Conservation (phyloP, 2,797 vertebrate genomes). For the Peromyscus aztecus region DNA sequence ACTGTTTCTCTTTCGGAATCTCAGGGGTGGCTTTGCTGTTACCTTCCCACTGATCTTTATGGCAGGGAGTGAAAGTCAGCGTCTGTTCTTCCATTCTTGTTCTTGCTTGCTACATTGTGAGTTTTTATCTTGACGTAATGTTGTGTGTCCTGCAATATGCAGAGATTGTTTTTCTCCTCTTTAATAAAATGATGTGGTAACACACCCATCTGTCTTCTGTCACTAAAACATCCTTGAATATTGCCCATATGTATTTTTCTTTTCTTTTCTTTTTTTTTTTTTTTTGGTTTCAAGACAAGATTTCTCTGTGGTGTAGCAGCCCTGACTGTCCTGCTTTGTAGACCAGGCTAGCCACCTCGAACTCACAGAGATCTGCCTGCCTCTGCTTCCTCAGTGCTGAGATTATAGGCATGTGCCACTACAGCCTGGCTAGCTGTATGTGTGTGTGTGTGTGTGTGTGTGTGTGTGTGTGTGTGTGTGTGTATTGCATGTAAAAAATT, state of each 20-base stretch:
- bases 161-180: slow-evolving; percentile 18
- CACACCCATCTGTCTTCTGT: not conserved
- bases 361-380: not conserved
- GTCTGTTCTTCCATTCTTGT: not conserved
- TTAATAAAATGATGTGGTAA: slow-evolving; percentile 40
- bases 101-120: not conserved
- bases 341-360: not conserved
- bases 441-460: no score
- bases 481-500: not conserved
- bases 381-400: not conserved
- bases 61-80: not conserved
- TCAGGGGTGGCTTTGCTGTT: not conserved
- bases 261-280: not conserved
- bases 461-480: not conserved
- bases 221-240: slow-evolving; percentile 40
- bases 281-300: not conserved
- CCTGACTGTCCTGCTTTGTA: not conserved
- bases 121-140: not conserved
- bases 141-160: not conserved
- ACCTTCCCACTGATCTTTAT: not conserved
- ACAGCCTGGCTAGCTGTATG: not conserved
- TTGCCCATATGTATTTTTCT: slow-evolving; percentile 1
- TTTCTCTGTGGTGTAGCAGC: not conserved
- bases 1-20: not conserved
- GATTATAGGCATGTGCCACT: not conserved